Conservation (phyloP, 92 coral and sea anemone species). For the Parazoanthus atlanticus region DNA sequence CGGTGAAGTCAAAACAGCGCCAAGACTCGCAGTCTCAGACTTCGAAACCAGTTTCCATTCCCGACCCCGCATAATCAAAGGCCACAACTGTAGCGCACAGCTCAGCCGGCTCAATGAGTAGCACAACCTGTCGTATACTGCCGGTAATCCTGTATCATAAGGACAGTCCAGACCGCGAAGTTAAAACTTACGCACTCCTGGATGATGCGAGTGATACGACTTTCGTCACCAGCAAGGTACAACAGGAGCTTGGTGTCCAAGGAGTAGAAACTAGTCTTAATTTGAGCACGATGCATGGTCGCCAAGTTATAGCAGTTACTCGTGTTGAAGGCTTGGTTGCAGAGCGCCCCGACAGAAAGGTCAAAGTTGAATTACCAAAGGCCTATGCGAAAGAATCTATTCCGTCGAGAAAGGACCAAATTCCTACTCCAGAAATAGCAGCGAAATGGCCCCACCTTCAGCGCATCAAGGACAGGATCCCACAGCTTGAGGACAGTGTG, state of each 20-base stretch:
- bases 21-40: neutral
- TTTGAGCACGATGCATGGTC: constrained; percentile 68
- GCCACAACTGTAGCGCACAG: too few species aligned
- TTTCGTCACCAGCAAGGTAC: too few species aligned
- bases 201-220: neutral
- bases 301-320: constrained; percentile 40
- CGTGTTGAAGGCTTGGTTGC: constrained; percentile 61
- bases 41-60: neutral
- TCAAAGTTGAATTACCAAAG: constrained; percentile 65
- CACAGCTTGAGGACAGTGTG: neutral
- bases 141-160: too few species aligned
- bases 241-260: constrained; percentile 59
- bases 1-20: neutral
- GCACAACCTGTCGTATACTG: too few species aligned
- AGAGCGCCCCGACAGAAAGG: constrained; percentile 52
- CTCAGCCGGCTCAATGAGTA: too few species aligned
- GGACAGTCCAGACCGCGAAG: constrained; percentile 38
- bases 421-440: constrained; percentile 50
- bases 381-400: constrained; percentile 56
- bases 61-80: neutral
- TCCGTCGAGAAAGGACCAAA: constrained; percentile 64
- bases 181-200: constrained; percentile 37
- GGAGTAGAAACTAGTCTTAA: constrained; percentile 52
- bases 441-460: constrained; percentile 48
- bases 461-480: constrained; percentile 15